A percentile compares a stretch with the other conserved stretches of the same genome.
These are phyloP conservation scores for Hirtodrosophila trivittata DNA, from an alignment of 2,888 invertebrate species.

Conservation along the genomic window DNA sequence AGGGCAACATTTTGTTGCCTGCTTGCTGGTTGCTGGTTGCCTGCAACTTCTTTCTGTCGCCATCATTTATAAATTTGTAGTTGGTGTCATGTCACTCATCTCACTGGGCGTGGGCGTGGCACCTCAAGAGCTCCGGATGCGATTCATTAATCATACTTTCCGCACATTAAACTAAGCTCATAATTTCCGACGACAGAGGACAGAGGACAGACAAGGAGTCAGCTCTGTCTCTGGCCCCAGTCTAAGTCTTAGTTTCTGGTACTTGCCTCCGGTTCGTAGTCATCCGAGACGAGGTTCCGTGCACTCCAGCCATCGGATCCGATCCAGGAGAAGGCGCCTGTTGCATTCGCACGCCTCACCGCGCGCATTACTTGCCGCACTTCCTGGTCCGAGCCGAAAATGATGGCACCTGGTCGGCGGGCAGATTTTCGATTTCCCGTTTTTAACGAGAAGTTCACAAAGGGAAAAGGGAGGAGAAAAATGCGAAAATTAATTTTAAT, in stretches of 20 bases:
- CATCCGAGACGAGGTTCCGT: conserved; percentile 92
- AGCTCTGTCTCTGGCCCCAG: too few species aligned
- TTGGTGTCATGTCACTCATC: conserved; percentile 50
- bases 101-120: conserved; percentile 38
- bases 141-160: conserved; percentile 72
- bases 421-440: conserved; percentile 6
- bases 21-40: conserved; percentile 16
- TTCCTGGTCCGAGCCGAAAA: conserved; percentile 98
- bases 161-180: conserved; percentile 68
- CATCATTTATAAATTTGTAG: conserved; percentile 68
- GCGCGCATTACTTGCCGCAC: conserved; percentile 98
- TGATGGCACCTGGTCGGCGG: conserved; percentile 90
- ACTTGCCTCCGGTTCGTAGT: conserved; percentile 91
- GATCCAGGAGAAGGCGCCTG: conserved; percentile 96
- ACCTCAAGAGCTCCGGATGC: conserved; percentile 30
- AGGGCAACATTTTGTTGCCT: conserved; percentile 28
- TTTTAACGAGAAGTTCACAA: not conserved
- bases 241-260: conserved; percentile 14
- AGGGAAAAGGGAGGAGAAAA: not conserved
- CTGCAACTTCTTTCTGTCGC: conserved; percentile 18
- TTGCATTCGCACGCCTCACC: conserved; percentile 93
- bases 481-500: conserved; percentile 48
- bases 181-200: conserved; percentile 63
- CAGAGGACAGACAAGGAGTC: too few species aligned
- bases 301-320: conserved; percentile 99